Evolutionary conservation across 2,113 vertebrate genomes (phyloP).

Genomic region (Eolophus roseicapilla): DNA sequence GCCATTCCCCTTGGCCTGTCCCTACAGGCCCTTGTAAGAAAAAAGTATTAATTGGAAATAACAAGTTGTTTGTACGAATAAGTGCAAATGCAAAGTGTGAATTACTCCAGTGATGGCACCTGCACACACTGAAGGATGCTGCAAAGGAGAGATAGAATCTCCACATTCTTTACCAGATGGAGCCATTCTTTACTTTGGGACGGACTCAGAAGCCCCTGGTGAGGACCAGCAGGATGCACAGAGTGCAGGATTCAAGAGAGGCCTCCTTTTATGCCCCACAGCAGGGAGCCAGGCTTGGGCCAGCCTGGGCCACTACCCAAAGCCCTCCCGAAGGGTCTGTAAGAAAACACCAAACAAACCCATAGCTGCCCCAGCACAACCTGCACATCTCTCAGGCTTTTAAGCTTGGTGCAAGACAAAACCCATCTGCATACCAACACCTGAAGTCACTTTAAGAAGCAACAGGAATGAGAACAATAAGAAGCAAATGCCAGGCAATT

Average conservation of each 20-base stretch:
- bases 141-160: neutral
- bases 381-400: neutral
- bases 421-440: neutral
- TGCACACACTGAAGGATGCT: neutral
- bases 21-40: neutral
- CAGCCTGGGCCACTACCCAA: neutral
- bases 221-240: neutral
- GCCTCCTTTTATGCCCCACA: neutral
- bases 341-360: neutral
- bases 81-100: neutral
- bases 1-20: neutral
- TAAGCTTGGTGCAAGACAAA: neutral
- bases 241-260: neutral
- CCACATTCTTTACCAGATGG: neutral
- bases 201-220: neutral
- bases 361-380: neutral
- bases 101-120: neutral
- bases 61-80: neutral
- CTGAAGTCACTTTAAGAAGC: neutral
- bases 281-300: neutral
- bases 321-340: neutral
- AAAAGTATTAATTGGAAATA: neutral
- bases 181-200: neutral
- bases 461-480: neutral
- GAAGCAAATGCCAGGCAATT: neutral